A percentile compares a stretch with the other conserved stretches of the same genome.
phyloP scores from a whole-genome alignment of 2,888 invertebrate genomes.

The Meta bourneti region DNA sequence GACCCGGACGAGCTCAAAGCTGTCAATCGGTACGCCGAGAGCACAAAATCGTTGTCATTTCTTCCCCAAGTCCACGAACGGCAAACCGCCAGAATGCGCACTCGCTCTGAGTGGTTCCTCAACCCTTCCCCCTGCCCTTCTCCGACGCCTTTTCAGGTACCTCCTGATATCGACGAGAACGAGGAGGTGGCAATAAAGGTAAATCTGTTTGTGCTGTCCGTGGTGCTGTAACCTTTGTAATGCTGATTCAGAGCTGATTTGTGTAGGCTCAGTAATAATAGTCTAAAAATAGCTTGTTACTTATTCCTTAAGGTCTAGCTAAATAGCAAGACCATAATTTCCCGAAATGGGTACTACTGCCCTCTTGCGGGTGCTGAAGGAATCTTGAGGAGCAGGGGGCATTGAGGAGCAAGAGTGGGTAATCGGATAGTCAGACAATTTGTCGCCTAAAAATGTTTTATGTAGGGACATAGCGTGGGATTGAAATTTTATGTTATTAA shows the following conservation, averaged over 20 bases:
- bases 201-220: background rate
- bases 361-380: no score
- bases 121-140: conserved; percentile 82
- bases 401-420: no score
- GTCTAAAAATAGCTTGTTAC: no score
- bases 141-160: conserved; percentile 79
- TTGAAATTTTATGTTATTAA: no score
- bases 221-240: background rate
- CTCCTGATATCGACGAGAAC: conserved; percentile 82
- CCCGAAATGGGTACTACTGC: no score
- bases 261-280: no score
- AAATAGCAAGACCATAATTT: no score
- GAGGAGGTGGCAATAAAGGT: conserved; percentile 76
- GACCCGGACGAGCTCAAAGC: conserved; percentile 91
- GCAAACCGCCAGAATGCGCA: conserved; percentile 97
- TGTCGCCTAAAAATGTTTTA: no score
- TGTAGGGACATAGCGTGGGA: no score
- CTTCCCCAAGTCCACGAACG: conserved; percentile 96
- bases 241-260: background rate
- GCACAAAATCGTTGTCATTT: conserved; percentile 93
- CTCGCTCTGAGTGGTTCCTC: conserved; percentile 98
- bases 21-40: conserved; percentile 94
- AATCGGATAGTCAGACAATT: no score
- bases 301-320: no score
- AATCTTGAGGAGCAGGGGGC: no score